phyloP scores from a whole-genome alignment of 2,113 vertebrate species.

The Syrrhaptes paradoxus region DNA sequence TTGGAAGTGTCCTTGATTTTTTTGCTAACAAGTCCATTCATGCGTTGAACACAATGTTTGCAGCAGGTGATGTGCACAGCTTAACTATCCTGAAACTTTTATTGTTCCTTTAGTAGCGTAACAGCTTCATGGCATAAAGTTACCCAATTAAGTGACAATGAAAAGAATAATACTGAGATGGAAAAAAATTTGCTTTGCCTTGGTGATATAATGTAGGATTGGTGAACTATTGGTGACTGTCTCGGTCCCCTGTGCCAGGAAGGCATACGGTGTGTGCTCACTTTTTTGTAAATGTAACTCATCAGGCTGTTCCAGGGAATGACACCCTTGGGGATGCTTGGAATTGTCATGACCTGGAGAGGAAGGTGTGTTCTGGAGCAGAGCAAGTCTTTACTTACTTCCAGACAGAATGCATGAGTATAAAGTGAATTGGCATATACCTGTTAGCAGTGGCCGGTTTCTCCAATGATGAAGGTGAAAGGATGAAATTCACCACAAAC shows the following conservation, averaged over 20 bases:
- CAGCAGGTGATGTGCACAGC: neutral
- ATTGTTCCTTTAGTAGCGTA: neutral
- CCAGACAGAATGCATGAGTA: neutral
- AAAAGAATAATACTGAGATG: neutral
- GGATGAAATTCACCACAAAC: neutral
- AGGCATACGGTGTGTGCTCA: rapidly evolving
- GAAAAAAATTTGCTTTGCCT: neutral
- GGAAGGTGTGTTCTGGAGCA: neutral
- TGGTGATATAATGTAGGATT: neutral
- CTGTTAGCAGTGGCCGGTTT: neutral
- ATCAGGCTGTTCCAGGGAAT: neutral
- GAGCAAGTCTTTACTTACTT: neutral
- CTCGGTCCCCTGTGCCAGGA: neutral
- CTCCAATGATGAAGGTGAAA: neutral
- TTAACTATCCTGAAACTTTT: neutral
- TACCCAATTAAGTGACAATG: neutral
- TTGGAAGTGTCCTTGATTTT: neutral
- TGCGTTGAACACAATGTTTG: neutral
- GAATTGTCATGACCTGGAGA: neutral
- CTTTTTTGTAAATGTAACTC: rapidly evolving
- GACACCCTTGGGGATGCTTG: neutral
- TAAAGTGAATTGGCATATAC: neutral
- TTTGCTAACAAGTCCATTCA: neutral
- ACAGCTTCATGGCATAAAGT: neutral
- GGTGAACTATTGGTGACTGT: too few relatives aligned